These are phyloP conservation scores for Zaprionus camerounensis DNA, from an alignment of 1,140 invertebrate genomes.

Conservation along the genomic window DNA sequence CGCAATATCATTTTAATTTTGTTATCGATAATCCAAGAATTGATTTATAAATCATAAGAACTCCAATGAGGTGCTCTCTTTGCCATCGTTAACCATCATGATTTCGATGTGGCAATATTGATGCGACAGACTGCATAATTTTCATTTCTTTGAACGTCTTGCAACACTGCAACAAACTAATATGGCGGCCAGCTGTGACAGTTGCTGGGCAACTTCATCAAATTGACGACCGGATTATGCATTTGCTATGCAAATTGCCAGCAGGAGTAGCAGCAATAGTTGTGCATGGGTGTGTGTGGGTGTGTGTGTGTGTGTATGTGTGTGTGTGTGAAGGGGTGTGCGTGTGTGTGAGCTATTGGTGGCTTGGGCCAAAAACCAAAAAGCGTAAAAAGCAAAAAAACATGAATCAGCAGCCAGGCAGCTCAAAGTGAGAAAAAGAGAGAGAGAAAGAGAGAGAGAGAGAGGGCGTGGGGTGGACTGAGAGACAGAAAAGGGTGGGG, in stretches of 20 bases:
- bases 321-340: constrained; percentile 13
- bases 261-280: constrained; percentile 22
- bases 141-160: not conserved
- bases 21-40: no score
- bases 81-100: not conserved
- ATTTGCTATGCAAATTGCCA: constrained; percentile 64
- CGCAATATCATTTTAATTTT: no score
- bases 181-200: not conserved
- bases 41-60: not conserved
- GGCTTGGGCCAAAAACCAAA: constrained; percentile 52
- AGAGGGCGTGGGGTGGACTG: not conserved
- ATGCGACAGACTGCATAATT: not conserved
- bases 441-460: not conserved
- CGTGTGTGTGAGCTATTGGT: constrained; percentile 29
- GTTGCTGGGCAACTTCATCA: constrained; percentile 55
- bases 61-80: not conserved
- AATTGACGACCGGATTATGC: constrained; percentile 42
- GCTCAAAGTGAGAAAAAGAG: constrained; percentile 26
- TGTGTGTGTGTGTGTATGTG: constrained; percentile 5
- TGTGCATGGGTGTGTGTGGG: constrained; percentile 10
- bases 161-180: not conserved
- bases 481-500: not conserved
- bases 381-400: constrained; percentile 64
- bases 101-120: not conserved
- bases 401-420: constrained; percentile 61